A percentile compares a stretch with the other conserved stretches of the same genome.
Conservation (phyloP, 2,113 vertebrate genomes). For the Plecotus auritus region DNA sequence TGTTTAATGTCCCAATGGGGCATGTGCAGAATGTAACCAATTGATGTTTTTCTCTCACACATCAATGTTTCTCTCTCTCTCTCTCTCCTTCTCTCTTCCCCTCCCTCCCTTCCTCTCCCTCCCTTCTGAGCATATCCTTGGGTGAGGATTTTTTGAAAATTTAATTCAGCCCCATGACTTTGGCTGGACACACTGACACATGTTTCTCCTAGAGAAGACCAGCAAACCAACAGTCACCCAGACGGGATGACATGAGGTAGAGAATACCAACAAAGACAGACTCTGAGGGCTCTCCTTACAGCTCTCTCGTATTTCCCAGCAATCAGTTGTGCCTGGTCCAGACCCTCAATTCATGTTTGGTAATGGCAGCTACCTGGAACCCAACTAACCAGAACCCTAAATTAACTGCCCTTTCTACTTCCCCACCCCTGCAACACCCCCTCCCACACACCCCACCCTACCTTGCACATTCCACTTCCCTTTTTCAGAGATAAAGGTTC, state of each 20-base stretch:
- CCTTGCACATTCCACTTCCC: conserved; percentile 45
- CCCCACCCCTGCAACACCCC: neutral
- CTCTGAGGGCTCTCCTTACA: neutral
- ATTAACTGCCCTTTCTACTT: neutral
- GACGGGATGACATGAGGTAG: neutral
- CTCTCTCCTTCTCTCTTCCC: too few species aligned
- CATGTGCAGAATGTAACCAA: too few species aligned
- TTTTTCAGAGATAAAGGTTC: conserved; percentile 57
- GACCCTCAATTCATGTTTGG: neutral
- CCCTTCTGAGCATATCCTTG: too few species aligned
- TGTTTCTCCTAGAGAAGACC: neutral
- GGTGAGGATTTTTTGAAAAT: neutral
- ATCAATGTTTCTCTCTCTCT: too few species aligned
- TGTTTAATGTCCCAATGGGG: too few species aligned
- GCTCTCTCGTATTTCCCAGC: neutral
- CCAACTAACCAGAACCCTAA: conserved; percentile 26
- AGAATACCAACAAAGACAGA: neutral
- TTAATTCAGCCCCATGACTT: neutral
- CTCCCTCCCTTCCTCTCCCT: too few species aligned
- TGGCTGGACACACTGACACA: neutral
- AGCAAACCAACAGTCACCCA: neutral
- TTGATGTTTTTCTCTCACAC: too few species aligned
- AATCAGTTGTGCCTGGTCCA: neutral
- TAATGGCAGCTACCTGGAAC: conserved; percentile 28
- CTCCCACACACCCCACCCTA: conserved; percentile 34